These are phyloP conservation scores for Psophia crepitans DNA, from an alignment of 2,113 vertebrate species.

Conservation along the genomic window DNA sequence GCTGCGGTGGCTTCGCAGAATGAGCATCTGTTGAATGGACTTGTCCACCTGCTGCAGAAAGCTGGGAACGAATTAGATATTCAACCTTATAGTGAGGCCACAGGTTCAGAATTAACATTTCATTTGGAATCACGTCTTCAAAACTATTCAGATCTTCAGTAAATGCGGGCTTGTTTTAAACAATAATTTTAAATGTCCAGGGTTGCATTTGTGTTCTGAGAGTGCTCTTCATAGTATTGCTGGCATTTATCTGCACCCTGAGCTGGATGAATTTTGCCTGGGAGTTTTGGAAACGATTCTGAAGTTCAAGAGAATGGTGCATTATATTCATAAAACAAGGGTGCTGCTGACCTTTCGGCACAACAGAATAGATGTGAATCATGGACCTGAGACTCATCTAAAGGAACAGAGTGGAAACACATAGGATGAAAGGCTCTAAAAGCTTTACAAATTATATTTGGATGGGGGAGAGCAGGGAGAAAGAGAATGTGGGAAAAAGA, in stretches of 20 bases:
- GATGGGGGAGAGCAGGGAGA: constrained; percentile 1
- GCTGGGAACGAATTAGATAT: neutral
- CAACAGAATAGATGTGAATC: constrained; percentile 14
- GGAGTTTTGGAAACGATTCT: neutral
- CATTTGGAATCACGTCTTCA: neutral
- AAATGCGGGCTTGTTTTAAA: neutral
- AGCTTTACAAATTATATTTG: constrained; percentile 45
- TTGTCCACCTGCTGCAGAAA: neutral
- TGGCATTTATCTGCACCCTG: neutral
- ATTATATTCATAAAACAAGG: constrained; percentile 35
- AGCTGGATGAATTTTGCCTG: neutral
- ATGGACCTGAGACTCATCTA: neutral
- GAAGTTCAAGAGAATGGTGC: neutral
- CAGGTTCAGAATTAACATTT: neutral
- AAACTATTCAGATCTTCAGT: neutral
- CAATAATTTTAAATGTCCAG: neutral
- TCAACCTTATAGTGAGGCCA: accelerated
- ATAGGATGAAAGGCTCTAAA: constrained; percentile 13
- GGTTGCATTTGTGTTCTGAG: neutral
- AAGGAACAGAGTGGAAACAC: constrained; percentile 11
- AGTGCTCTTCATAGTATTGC: neutral
- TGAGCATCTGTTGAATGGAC: neutral
- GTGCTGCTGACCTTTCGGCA: constrained; percentile 14
- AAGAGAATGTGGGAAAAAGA: constrained; percentile 43
- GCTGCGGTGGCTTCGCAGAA: accelerated